Evolutionary conservation across 2,888 invertebrate genomes (phyloP).

Genomic region (Phengaris alcon): DNA sequence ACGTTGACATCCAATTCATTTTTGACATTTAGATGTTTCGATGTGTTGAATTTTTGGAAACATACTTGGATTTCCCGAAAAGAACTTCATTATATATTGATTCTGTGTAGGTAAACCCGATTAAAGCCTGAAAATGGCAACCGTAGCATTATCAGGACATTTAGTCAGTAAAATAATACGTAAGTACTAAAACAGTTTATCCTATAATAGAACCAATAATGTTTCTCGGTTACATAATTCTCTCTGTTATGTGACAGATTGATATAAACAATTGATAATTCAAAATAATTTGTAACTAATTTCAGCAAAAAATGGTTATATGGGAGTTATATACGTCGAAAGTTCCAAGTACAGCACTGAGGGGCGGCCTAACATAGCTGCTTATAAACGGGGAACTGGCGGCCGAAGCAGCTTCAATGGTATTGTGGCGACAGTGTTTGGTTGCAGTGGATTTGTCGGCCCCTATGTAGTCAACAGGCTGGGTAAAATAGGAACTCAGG

Average conservation of each 20-base stretch:
- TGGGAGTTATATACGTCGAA: constrained; percentile 70
- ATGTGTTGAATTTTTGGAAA: constrained; percentile 7
- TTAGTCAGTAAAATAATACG: constrained; percentile 61
- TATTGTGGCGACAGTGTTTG: constrained; percentile 98
- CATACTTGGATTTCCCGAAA: constrained; percentile 8
- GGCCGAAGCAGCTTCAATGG: constrained; percentile 98
- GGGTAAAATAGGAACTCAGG: constrained; percentile 92
- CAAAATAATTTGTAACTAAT: constrained; percentile 37
- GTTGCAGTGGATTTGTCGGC: constrained; percentile 93
- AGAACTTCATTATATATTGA: neutral
- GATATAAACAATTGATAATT: constrained; percentile 29
- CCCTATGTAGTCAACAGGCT: constrained; percentile 92
- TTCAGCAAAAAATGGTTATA: constrained; percentile 61
- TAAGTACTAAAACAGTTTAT: constrained; percentile 47
- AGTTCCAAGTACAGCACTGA: constrained; percentile 77
- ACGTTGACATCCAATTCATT: neutral
- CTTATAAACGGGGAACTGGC: constrained; percentile 90
- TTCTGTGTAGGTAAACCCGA: constrained; percentile 15
- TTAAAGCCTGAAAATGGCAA: constrained; percentile 64
- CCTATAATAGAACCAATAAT: neutral
- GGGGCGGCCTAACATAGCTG: constrained; percentile 79
- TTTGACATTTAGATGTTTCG: neutral
- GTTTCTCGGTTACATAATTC: constrained; percentile 59
- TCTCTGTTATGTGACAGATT: neutral
- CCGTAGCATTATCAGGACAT: constrained; percentile 62